Conservation (phyloP, 64 coral and sea anemone species). For the Hydrozoanthus tunicans region DNA sequence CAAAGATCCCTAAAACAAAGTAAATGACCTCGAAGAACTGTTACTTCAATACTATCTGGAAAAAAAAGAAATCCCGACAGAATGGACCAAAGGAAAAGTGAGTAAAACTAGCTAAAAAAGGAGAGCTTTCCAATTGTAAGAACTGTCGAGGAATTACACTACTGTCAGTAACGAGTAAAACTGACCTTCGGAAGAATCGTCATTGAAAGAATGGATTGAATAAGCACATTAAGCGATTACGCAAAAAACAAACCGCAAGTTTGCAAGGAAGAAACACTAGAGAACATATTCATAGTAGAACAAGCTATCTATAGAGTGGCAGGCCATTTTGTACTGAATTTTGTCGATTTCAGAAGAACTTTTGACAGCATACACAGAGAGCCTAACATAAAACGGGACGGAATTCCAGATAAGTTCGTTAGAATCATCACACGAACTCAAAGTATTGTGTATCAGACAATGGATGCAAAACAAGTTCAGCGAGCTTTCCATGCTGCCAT, state of each 20-base stretch:
- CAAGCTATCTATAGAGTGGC: not conserved
- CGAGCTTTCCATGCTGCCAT: too few relatives aligned
- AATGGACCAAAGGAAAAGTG: not conserved
- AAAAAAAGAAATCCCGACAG: not conserved
- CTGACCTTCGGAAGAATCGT: not conserved
- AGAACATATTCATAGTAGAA: too few relatives aligned
- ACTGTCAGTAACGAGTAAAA: not conserved
- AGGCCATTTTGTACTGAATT: not conserved
- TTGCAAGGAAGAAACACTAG: too few relatives aligned
- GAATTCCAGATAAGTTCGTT: not conserved
- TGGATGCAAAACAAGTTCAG: not conserved
- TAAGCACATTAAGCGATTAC: not conserved
- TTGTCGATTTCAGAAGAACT: not conserved
- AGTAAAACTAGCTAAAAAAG: not conserved
- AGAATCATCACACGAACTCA: not conserved
- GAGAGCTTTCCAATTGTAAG: not conserved
- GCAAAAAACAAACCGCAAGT: slow-evolving; percentile 7
- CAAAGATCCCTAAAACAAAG: not conserved
- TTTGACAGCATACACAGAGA: not conserved
- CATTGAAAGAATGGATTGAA: not conserved
- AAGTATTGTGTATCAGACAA: not conserved
- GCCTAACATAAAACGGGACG: not conserved
- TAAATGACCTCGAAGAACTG: not conserved
- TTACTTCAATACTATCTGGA: not conserved
- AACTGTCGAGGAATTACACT: not conserved